phyloP scores from a whole-genome alignment of 2,113 vertebrate genomes.

The Carassius carassius region DNA sequence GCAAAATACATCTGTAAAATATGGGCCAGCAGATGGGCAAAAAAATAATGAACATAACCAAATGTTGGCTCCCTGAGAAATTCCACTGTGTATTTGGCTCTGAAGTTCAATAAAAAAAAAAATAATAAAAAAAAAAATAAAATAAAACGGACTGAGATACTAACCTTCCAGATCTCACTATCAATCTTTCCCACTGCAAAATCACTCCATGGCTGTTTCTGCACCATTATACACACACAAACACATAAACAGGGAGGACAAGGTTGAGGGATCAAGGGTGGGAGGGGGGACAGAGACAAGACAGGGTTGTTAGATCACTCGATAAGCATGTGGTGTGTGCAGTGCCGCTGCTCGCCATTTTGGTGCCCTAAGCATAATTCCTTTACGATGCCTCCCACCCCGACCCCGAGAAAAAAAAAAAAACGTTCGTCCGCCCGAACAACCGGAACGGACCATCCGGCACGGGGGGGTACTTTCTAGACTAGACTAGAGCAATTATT shows the following conservation, averaged over 20 bases:
- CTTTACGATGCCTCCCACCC: too few relatives aligned
- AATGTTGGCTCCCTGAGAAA: not conserved
- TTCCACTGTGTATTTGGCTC: conserved; percentile 19
- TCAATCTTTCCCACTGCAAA: conserved; percentile 99
- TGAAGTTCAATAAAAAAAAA: conserved; percentile 1
- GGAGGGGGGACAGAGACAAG: conserved; percentile 73
- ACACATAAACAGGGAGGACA: conserved; percentile 61
- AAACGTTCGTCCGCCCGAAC: too few relatives aligned
- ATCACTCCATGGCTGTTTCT: conserved; percentile 98
- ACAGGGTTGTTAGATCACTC: conserved; percentile 86
- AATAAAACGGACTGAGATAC: conserved; percentile 75
- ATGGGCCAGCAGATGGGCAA: not conserved
- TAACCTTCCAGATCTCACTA: conserved; percentile 99
- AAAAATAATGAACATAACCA: not conserved
- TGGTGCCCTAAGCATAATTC: too few relatives aligned
- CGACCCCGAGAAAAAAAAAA: too few relatives aligned
- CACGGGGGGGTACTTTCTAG: too few relatives aligned
- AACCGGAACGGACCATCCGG: too few relatives aligned
- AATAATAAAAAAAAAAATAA: too few relatives aligned
- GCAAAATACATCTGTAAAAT: not conserved
- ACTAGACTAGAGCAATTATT: too few relatives aligned
- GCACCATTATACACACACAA: conserved; percentile 80
- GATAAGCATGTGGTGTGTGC: conserved; percentile 63
- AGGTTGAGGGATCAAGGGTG: conserved; percentile 39
- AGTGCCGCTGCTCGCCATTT: too few relatives aligned